Base-by-base conservation (phyloP, 2,888 invertebrate species). In the Acrocera orbiculus region DNA sequence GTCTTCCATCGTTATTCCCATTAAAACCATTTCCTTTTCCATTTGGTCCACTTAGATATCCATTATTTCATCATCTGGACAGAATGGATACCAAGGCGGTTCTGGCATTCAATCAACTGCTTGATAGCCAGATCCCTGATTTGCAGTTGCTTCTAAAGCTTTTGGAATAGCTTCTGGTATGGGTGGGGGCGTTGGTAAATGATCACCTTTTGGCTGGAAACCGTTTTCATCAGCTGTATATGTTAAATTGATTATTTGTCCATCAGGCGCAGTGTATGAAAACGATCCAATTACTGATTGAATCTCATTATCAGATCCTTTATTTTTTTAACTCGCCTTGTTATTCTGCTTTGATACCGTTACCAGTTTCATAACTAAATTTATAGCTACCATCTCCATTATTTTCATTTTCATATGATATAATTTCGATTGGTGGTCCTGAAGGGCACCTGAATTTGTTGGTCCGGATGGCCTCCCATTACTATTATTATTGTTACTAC, bases 201-300 rank as follows among this genome's bases (percentile, higher is more conserved):
- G 67, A 16, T 59, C 63, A 7, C 60, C 60, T 39, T 64, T 59
- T 2, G 73, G 68, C 37, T 67, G 68, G 54, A 74, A 75, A 32
- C 75, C 75, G 40, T 70, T 73, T 48, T 73, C 73, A 47, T 74
- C 73, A 26, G 73, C 73, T 2, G 67, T 63, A 47, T 73, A 73
- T n/a, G 66, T 63, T 11, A 74, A 53, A 34, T 64, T 66, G 39
- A 71, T 67, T 13, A 66, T 56, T 42, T 69, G 64, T 4, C 75
- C 75, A 47, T 75, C 75, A 1, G 73, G 73, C 17, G 69, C 68
- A 1, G 71, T 69, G 51, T 75, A 75, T 0, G 72, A 67, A 46
- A 62, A 73, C 3, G 69, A 67, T 13, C 76, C 75, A 50, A 64
- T 62, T 4, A 65, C 68, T 2, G 65, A 63, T 41, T 71, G 68